A percentile compares a stretch with the other conserved stretches of the same genome.
Evolutionary conservation across 2,797 vertebrate species (phyloP).

Genomic region (Oreochromis mossambicus): DNA sequence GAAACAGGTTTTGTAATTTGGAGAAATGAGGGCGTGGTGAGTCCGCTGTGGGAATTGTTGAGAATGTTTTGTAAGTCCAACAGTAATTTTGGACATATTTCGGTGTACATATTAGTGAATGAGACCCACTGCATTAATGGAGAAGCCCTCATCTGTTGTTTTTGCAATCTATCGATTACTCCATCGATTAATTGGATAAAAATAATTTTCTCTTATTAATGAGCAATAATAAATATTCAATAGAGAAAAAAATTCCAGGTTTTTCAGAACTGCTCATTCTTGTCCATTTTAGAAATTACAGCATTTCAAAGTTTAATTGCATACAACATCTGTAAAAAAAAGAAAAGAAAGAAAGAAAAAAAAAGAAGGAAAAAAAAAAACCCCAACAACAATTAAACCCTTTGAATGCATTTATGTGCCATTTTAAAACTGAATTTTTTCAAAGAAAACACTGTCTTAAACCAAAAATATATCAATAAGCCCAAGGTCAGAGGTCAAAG

Average conservation of each 20-base stretch:
- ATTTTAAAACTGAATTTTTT: background rate
- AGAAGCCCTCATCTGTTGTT: background rate
- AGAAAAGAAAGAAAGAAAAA: accelerated
- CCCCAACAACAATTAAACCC: background rate
- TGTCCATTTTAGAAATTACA: background rate
- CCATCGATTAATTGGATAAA: background rate
- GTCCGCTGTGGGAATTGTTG: background rate
- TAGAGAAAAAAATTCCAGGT: background rate
- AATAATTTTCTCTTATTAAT: background rate
- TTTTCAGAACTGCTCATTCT: background rate
- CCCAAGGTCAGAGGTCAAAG: background rate
- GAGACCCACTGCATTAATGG: background rate
- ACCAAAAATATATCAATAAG: background rate
- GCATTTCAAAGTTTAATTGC: background rate
- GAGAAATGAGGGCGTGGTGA: background rate
- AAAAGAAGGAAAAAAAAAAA: accelerated
- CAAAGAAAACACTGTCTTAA: background rate
- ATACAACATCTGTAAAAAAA: background rate
- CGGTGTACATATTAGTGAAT: background rate
- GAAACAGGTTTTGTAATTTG: background rate
- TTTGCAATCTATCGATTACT: background rate
- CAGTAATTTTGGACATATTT: background rate
- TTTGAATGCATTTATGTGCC: background rate
- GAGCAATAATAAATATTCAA: background rate
- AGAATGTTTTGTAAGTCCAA: background rate